Conservation (phyloP, 2,113 vertebrate genomes). For the Jacana jacana region DNA sequence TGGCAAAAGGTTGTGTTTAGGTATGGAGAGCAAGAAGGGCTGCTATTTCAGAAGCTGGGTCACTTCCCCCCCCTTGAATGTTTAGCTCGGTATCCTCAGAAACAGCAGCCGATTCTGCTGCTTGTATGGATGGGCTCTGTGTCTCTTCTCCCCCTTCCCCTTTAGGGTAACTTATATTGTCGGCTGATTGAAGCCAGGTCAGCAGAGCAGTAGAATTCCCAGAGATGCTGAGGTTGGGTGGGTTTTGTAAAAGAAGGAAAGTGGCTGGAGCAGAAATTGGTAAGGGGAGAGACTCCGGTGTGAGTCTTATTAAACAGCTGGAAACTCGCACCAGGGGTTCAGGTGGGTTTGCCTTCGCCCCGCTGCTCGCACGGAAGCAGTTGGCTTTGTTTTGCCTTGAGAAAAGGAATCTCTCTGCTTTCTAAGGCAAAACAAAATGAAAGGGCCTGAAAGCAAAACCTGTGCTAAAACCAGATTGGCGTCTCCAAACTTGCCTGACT, state of each 20-base stretch:
- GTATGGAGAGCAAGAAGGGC: neutral
- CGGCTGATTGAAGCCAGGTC: neutral
- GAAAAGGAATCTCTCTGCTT: neutral
- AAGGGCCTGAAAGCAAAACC: neutral
- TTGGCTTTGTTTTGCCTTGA: neutral
- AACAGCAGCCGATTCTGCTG: neutral
- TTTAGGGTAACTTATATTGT: neutral
- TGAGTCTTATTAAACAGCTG: neutral
- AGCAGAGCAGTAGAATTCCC: neutral
- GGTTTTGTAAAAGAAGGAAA: neutral
- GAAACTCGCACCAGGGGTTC: neutral
- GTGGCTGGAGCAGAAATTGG: neutral
- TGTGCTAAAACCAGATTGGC: neutral
- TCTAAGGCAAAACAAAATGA: neutral
- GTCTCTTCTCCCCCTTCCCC: neutral
- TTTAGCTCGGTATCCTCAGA: neutral
- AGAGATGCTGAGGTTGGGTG: neutral
- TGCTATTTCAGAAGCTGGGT: neutral
- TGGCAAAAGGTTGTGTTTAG: neutral
- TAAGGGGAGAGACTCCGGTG: neutral
- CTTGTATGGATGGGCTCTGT: neutral
- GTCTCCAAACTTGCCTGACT: neutral
- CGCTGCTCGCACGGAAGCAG: neutral
- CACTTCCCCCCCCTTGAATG: neutral
- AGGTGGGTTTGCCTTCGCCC: neutral